Conservation (phyloP, 2,797 vertebrate genomes). For the Prunella strophiata region DNA sequence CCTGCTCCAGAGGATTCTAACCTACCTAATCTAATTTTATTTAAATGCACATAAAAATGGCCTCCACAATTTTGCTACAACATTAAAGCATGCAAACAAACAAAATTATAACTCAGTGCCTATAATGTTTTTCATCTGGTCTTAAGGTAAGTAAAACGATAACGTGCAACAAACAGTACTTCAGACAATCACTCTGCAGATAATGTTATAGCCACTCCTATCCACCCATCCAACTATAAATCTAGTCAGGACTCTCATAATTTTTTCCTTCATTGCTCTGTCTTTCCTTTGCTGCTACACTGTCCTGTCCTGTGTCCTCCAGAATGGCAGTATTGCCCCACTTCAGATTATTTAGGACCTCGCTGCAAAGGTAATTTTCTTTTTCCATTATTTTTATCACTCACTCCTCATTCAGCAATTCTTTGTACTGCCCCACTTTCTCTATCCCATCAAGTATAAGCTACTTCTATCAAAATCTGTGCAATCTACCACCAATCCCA, state of each 20-base stretch:
- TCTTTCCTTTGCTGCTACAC: neutral
- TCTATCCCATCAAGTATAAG: conserved; percentile 9
- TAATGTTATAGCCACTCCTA: neutral
- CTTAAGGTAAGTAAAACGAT: neutral
- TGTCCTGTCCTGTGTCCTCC: neutral
- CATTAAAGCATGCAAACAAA: neutral
- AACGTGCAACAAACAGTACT: neutral
- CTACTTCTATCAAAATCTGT: conserved; percentile 17
- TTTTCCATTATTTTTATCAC: conserved; percentile 45
- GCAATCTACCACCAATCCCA: conserved; percentile 35
- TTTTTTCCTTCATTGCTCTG: neutral
- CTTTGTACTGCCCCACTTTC: conserved; percentile 33
- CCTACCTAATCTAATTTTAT: neutral
- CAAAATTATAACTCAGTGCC: neutral
- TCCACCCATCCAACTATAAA: neutral
- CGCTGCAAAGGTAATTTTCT: conserved; percentile 20
- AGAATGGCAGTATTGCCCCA: neutral
- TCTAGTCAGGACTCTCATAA: neutral
- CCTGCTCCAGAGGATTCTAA: neutral
- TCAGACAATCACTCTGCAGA: neutral
- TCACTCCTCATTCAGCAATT: neutral
- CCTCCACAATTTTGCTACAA: neutral
- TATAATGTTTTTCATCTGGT: neutral
- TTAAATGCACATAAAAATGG: neutral
- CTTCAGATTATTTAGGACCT: conserved; percentile 22